A percentile compares a stretch with the other conserved stretches of the same genome.
Evolutionary conservation across 2,888 invertebrate species (phyloP).

Genomic region (Harpalus rubripes): DNA sequence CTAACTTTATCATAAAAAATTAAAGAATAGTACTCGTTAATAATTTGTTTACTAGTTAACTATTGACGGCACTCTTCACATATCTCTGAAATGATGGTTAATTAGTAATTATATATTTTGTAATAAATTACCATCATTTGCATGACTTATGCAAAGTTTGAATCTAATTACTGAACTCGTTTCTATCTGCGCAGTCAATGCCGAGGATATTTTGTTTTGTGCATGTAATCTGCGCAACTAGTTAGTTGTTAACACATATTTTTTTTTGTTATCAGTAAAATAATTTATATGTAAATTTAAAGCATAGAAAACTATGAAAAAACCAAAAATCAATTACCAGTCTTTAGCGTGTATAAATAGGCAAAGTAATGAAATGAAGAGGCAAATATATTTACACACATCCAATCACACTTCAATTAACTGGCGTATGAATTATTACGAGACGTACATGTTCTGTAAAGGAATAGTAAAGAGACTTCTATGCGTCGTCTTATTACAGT

Average conservation of each 20-base stretch:
- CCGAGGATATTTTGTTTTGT: not conserved
- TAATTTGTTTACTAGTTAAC: no score
- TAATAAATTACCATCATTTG: no score
- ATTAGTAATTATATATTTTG: no score
- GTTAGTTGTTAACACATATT: not conserved
- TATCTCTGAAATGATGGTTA: no score
- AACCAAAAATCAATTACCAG: slow-evolving; percentile 18
- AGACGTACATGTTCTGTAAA: not conserved
- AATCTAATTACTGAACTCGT: no score
- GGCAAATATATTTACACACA: slow-evolving; percentile 34
- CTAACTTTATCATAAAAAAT: no score
- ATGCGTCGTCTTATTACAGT: slow-evolving; percentile 31
- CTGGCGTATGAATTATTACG: slow-evolving; percentile 14
- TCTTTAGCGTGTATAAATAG: not conserved
- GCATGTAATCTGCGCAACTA: not conserved
- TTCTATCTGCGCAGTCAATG: no score
- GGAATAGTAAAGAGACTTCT: slow-evolving; percentile 19
- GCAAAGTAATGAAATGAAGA: slow-evolving; percentile 16
- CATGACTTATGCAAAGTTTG: no score
- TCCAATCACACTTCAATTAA: slow-evolving; percentile 22
- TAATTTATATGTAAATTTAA: slow-evolving; percentile 37
- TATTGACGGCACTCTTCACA: no score
- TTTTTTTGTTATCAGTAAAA: not conserved
- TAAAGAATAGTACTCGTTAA: no score
- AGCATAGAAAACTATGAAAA: not conserved